Conservation (phyloP, 2,888 invertebrate species). For the Hypolimnas misippus region DNA sequence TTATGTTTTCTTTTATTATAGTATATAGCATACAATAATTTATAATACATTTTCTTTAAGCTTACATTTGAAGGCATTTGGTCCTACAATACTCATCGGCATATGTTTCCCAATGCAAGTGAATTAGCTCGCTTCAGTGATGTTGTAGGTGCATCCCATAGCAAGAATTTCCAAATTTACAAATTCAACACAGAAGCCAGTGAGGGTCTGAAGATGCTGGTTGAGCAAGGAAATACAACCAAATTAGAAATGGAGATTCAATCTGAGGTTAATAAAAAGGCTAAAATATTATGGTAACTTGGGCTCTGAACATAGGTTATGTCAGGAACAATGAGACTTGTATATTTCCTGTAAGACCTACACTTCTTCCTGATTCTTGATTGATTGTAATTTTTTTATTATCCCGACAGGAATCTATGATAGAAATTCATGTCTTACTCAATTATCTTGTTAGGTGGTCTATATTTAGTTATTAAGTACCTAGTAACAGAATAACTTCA, state of each 20-base stretch:
- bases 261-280: conserved; percentile 54
- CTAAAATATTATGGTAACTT: background rate
- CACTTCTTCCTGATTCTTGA: no score
- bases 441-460: no score
- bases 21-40: no score
- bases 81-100: conserved; percentile 70
- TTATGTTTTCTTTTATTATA: no score
- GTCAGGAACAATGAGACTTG: no score
- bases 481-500: no score
- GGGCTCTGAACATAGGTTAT: background rate
- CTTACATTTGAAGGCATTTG: conserved; percentile 71
- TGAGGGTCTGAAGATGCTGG: conserved; percentile 66
- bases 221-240: conserved; percentile 77
- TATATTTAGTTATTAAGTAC: no score
- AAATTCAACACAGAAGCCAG: conserved; percentile 64
- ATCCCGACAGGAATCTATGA: no score
- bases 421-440: no score
- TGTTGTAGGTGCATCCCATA: conserved; percentile 75
- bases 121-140: conserved; percentile 64
- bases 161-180: conserved; percentile 62
- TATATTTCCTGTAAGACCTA: no score
- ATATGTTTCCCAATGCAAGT: conserved; percentile 57
- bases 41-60: conserved; percentile 57
- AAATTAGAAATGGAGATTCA: conserved; percentile 70
- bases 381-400: no score